Conservation (phyloP, 2,113 vertebrate species). For the Columba janthina region DNA sequence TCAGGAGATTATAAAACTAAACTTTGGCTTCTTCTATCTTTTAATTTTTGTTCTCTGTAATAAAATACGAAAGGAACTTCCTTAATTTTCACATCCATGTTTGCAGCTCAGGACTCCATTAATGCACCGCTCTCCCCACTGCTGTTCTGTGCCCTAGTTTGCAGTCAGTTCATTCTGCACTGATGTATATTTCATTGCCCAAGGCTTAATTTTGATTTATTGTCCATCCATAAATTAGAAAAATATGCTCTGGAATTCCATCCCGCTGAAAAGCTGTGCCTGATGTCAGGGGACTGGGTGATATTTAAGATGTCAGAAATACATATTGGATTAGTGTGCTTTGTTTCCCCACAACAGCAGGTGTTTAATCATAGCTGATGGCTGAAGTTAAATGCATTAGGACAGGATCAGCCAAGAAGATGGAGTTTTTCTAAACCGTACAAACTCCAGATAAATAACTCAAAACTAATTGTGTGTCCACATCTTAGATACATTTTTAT, state of each 20-base stretch:
- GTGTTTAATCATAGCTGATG: conserved; percentile 99
- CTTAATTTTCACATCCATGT: conserved; percentile 70
- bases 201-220: conserved; percentile 99
- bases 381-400: conserved; percentile 98
- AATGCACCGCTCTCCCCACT: conserved; percentile 76
- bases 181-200: conserved; percentile 99
- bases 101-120: conserved; percentile 80
- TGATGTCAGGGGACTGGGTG: conserved; percentile 98
- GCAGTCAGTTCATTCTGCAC: conserved; percentile 89
- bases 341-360: conserved; percentile 99
- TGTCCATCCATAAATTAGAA: conserved; percentile 99
- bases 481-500: conserved; percentile 83
- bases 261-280: conserved; percentile 93
- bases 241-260: conserved; percentile 99
- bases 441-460: conserved; percentile 87
- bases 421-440: conserved; percentile 88
- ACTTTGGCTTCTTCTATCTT: background rate
- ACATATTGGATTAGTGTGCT: conserved; percentile 99
- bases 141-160: conserved; percentile 89
- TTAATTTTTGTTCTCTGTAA: conserved; percentile 40
- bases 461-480: conserved; percentile 84
- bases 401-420: conserved; percentile 94
- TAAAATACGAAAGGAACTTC: conserved; percentile 70
- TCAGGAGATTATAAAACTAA: background rate
- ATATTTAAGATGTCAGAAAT: conserved; percentile 99